Base-by-base conservation (phyloP, 2,113 vertebrate species). In the Erpornis zantholeuca region DNA sequence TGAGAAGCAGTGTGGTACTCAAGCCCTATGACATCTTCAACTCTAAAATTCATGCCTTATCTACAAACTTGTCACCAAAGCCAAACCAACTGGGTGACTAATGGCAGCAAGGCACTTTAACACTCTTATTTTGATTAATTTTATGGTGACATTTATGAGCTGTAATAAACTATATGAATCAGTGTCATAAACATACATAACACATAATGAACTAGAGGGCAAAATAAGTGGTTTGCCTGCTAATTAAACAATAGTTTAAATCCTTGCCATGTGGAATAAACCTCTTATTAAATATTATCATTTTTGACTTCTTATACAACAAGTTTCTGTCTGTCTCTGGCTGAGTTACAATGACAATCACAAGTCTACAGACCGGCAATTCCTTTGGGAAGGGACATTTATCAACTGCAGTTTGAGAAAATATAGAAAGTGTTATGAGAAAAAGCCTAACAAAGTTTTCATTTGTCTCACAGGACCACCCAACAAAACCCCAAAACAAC, bases 111-210 rank as follows among this genome's bases (percentile, higher is more conserved):
- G 60, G 69, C 44, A 82, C 36, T 73, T 83, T 20, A 69, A 49
- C 50, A 64, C 31, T 72, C 82, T 76, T 63, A 54, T 65, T 94
- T 90, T 85, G 23, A 79, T 35, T 80, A 42, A 73, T 87, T 91
- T 94, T 88, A 92, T 4, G 6, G 54, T 73, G 87, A 93, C 64
- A 77, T 93, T 95, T 91, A 94, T 52, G n/a, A 91, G 82, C 44
- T 81, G 44, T 82, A 93, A 94, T 66, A 25, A 94, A 47, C 40
- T 79, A 64, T 40, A 72, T 69, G 45, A 92, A 91, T 61, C 50
- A 73, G 52, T 83, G 71, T 27, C 54, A 94, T 70, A 94, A 93
- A 88, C 54, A 47, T 68, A 61, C 50, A 44, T 63, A 85, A 80
- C 36, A 88, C 20, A 50, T 52, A 82, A 90, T 2, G 1, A 92